Evolutionary conservation across 37 sponge, comb jelly and placozoan genomes (phyloP).

Genomic region (Dysidea cf. avara): DNA sequence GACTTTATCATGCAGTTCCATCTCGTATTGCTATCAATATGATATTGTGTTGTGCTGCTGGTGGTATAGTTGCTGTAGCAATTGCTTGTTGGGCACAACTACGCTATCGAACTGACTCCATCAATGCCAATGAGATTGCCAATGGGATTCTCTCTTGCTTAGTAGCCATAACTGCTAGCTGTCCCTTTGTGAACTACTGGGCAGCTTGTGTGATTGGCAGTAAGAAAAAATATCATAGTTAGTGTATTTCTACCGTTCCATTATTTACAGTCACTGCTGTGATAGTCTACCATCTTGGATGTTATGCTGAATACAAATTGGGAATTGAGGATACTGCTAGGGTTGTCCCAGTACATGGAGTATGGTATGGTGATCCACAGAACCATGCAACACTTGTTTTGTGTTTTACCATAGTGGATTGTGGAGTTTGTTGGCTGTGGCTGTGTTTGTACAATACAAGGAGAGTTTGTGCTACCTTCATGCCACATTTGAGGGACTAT

Average conservation of each 20-base stretch:
- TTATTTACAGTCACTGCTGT: slow-evolving; percentile 56
- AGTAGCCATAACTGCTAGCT: slow-evolving; percentile 88
- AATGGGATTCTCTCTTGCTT: slow-evolving; percentile 86
- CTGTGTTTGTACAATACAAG: slow-evolving; percentile 13
- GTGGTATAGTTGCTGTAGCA: slow-evolving; percentile 63
- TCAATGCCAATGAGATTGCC: slow-evolving; percentile 93
- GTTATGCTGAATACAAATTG: slow-evolving; percentile 77
- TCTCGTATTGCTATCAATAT: slow-evolving; percentile 87
- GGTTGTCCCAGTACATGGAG: slow-evolving; percentile 85
- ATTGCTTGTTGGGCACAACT: slow-evolving; percentile 87
- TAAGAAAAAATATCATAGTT: slow-evolving; percentile 7
- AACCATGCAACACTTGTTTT: background rate
- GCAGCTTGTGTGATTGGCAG: slow-evolving; percentile 79
- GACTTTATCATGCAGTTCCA: slow-evolving; percentile 60
- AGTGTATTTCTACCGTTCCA: too few relatives aligned
- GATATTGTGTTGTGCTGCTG: slow-evolving; percentile 77
- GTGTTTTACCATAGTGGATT: slow-evolving; percentile 56
- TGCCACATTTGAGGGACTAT: slow-evolving; percentile 78
- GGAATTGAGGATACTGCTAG: slow-evolving; percentile 81
- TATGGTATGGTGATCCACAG: slow-evolving; percentile 49
- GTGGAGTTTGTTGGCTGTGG: slow-evolving; percentile 72
- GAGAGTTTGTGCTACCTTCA: slow-evolving; percentile 62
- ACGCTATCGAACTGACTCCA: slow-evolving; percentile 53
- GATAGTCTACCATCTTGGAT: slow-evolving; percentile 83
- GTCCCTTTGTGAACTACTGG: slow-evolving; percentile 79